Evolutionary conservation across 2,113 vertebrate genomes (phyloP).

Genomic region (Oxyruncus cristatus): DNA sequence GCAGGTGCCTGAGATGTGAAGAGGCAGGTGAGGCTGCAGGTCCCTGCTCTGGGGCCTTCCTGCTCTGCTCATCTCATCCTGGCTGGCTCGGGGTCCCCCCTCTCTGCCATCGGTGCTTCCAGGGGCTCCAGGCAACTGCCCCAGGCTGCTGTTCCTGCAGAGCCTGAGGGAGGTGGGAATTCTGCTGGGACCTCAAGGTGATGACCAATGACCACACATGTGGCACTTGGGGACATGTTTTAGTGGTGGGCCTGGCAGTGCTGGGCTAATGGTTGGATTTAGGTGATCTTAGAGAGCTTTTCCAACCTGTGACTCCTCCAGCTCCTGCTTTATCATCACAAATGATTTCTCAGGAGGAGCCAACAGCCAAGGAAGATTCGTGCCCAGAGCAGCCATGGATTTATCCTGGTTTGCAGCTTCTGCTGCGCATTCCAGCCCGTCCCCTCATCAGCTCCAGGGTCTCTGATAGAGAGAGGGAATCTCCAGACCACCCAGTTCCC

Average conservation of each 20-base stretch:
- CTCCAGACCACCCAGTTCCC: neutral
- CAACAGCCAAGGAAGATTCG: neutral
- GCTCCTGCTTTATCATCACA: neutral
- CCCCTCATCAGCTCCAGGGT: neutral
- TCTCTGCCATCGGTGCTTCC: fast-evolving
- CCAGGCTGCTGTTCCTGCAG: neutral
- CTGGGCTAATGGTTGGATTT: neutral
- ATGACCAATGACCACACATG: neutral
- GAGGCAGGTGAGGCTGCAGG: neutral
- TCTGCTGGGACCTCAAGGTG: neutral
- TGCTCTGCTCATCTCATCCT: neutral
- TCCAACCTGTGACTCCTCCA: neutral
- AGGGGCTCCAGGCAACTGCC: neutral
- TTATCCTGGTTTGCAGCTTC: neutral
- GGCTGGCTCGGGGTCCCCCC: neutral
- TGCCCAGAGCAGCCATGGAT: neutral
- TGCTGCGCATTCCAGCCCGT: neutral
- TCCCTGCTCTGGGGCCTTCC: neutral
- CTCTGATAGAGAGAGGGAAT: neutral
- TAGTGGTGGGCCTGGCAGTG: neutral
- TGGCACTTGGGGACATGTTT: neutral
- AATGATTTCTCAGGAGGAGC: neutral
- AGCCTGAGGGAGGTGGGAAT: neutral
- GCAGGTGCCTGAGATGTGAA: neutral
- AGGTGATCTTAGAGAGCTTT: neutral